A percentile compares a stretch with the other conserved stretches of the same genome.
Evolutionary conservation across 2,113 vertebrate genomes (phyloP).

Genomic region (Xiphias gladius): DNA sequence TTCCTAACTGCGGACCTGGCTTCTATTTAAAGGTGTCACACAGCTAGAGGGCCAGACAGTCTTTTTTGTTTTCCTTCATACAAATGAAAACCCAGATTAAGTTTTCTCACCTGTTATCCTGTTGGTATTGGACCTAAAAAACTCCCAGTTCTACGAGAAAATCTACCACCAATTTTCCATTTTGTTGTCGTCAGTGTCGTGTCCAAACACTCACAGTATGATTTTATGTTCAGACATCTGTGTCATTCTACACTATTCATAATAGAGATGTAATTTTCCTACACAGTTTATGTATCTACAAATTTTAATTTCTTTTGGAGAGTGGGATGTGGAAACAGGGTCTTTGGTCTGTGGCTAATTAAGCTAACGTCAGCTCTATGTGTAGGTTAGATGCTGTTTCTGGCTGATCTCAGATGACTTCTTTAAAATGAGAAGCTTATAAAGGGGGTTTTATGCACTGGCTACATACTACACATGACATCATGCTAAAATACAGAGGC

Average conservation of each 20-base stretch:
- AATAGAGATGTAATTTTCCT: not conserved
- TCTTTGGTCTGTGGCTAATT: no score
- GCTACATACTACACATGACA: no score
- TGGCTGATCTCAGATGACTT: no score
- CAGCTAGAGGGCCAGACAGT: not conserved
- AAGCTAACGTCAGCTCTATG: no score
- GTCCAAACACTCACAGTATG: not conserved
- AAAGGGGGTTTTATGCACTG: no score
- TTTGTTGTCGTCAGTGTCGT: not conserved
- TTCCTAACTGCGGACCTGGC: constrained; percentile 47
- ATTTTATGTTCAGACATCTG: not conserved
- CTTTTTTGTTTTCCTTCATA: not conserved
- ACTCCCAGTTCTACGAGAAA: not conserved
- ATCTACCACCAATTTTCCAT: not conserved
- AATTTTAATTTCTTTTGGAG: no score
- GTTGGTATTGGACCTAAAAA: not conserved
- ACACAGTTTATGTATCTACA: not conserved
- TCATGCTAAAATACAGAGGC: no score
- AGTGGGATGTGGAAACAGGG: no score
- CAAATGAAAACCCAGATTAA: not conserved
- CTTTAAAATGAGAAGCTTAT: no score
- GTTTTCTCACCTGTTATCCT: not conserved
- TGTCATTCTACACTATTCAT: not conserved
- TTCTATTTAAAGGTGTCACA: constrained; percentile 39
- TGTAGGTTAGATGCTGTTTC: no score